A percentile compares a stretch with the other conserved stretches of the same genome.
These are phyloP conservation scores for Lepidotrigona ventralis DNA, from an alignment of 1,140 invertebrate genomes.

Conservation along the genomic window DNA sequence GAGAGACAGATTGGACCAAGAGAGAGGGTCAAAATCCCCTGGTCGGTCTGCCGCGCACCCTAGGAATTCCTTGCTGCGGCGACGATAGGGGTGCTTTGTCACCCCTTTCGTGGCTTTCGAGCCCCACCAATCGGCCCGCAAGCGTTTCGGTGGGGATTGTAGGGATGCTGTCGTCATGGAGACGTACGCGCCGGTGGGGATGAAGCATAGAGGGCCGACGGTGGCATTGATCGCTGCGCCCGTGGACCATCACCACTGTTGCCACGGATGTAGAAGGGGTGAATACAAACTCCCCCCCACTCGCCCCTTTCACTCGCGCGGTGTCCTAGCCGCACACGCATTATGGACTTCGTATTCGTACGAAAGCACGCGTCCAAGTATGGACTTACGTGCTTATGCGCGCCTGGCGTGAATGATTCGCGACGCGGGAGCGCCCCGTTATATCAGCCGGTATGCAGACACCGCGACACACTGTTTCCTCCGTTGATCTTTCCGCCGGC, in stretches of 20 bases:
- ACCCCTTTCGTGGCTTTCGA: slow-evolving; percentile 67
- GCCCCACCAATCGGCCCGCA: slow-evolving; percentile 65
- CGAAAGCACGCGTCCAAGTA: slow-evolving; percentile 71
- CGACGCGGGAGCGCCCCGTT: slow-evolving; percentile 44
- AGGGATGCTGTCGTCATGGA: slow-evolving; percentile 77
- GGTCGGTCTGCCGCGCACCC: slow-evolving; percentile 51
- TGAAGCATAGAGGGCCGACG: slow-evolving; percentile 70
- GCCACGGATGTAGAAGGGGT: slow-evolving; percentile 72
- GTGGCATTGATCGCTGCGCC: slow-evolving; percentile 78
- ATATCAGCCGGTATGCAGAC: slow-evolving; percentile 68
- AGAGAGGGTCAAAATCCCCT: slow-evolving; percentile 65
- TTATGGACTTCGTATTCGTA: slow-evolving; percentile 70
- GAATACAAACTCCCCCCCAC: slow-evolving; percentile 68
- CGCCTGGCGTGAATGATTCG: slow-evolving; percentile 72
- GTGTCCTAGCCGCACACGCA: slow-evolving; percentile 58
- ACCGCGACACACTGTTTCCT: slow-evolving; percentile 40
- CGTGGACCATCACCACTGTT: slow-evolving; percentile 70
- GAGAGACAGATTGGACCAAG: slow-evolving; percentile 20
- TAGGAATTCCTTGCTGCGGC: slow-evolving; percentile 68
- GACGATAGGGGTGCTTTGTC: slow-evolving; percentile 55
- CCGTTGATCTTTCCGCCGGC: slow-evolving; percentile 24
- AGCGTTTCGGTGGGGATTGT: slow-evolving; percentile 59
- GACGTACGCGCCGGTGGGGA: slow-evolving; percentile 64
- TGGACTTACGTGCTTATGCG: slow-evolving; percentile 73
- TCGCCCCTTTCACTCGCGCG: slow-evolving; percentile 34